Evolutionary conservation across 2,888 invertebrate genomes (phyloP), one percentile per base, ranked within the genome.

Genomic region (Holacanthella duospinosa): DNA sequence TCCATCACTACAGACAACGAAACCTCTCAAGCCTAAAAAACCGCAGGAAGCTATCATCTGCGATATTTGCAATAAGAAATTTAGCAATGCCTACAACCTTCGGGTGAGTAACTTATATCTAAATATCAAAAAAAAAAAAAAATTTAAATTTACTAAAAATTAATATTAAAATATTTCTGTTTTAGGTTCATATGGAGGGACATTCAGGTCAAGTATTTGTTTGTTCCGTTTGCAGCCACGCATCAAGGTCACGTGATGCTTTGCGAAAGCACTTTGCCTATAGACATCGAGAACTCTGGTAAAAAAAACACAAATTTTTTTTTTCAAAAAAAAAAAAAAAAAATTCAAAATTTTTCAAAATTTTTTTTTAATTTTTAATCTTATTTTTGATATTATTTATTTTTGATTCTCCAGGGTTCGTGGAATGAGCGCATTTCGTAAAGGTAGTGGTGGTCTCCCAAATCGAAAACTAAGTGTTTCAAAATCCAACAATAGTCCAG

Each of bases 1-100:
- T 61, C 65, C 60, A 25, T 36, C 63, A 3, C 63, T 60, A 2
- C 48, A 53, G 53, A 69, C 73, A 61, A 69, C 72, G 27, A 68
- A 68, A 44, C 71, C 72, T 65, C 65, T 69, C 54, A 71, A 71
- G 59, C 67, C 68, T 57, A 73, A 73, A 64, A 73, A 73, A 62
- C 68, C 68, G 36, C 68, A 63, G 59, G 73, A 73, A 59, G 66
- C 73, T 6, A 73, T 73, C 3, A 85, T 86, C 21, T 92, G 92
- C 77, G 85, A 86, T 65, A 84, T 92, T 60, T 92, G 92, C 78
- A 87, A 89, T 75, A 92, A 92, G 77, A 88, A 89, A 64, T 80
- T 92, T 58, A 90, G 89, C 77, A 92, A 92, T 79, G 91, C 91
- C 77, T 92, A 92, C 80, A 92, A 92, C 77, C 78, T 92, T 73